Conservation (phyloP, 2,888 invertebrate species). For the Quadroppia sp. region DNA sequence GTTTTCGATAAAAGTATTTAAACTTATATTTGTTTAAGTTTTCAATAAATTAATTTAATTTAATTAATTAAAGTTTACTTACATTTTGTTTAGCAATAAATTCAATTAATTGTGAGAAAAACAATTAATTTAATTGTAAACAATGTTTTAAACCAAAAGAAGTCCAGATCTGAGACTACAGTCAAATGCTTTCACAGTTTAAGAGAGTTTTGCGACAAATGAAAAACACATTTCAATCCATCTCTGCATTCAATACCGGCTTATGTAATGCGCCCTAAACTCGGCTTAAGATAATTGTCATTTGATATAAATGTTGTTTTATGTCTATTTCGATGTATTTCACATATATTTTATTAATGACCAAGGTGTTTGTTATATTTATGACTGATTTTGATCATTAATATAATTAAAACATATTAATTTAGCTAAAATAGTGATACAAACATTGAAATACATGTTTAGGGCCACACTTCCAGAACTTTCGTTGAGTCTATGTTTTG, state of each 20-base stretch:
- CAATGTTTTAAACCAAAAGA: not conserved
- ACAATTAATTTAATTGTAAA: not conserved
- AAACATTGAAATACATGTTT: not conserved
- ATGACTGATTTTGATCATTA: too few species aligned
- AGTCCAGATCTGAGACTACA: too few species aligned
- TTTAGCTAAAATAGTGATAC: not conserved
- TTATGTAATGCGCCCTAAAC: slow-evolving; percentile 31
- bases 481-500: not conserved
- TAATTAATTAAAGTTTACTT: not conserved
- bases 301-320: too few species aligned
- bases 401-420: too few species aligned
- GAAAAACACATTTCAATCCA: not conserved
- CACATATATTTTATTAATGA: too few species aligned
- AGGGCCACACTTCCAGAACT: slow-evolving; percentile 7
- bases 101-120: not conserved
- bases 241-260: slow-evolving; percentile 21
- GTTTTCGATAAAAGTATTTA: not conserved
- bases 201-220: not conserved
- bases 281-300: not conserved
- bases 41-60: not conserved
- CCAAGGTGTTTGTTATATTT: too few species aligned
- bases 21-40: not conserved
- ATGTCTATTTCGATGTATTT: too few species aligned
- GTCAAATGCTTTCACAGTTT: not conserved
- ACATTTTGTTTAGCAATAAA: not conserved